A percentile compares a stretch with the other conserved stretches of the same genome.
Evolutionary conservation across 2,797 vertebrate species (phyloP).

Genomic region (Naso thynnoides): DNA sequence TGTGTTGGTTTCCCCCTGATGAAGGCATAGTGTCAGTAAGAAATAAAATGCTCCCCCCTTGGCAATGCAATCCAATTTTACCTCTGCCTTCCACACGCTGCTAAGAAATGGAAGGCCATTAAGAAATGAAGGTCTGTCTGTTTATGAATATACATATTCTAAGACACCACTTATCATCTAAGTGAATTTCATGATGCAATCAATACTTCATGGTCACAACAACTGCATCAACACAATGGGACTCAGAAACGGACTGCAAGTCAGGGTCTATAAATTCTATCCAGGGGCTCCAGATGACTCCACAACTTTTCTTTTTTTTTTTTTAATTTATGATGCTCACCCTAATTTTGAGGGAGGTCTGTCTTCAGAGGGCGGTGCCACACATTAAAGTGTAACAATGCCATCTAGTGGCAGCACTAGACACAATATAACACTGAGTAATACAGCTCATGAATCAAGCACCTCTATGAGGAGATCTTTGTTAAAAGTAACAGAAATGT

Average conservation of each 20-base stretch:
- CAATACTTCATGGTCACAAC: constrained; percentile 57
- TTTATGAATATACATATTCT: constrained; percentile 67
- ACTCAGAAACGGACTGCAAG: constrained; percentile 40
- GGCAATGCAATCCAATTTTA: constrained; percentile 56
- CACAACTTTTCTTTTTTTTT: constrained; percentile 35
- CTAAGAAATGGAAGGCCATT: constrained; percentile 58
- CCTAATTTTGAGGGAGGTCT: constrained; percentile 29
- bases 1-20: constrained; percentile 31
- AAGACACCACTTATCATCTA: constrained; percentile 65
- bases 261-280: constrained; percentile 57
- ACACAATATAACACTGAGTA: background rate
- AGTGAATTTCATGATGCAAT: constrained; percentile 70
- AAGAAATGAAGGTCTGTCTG: constrained; percentile 57
- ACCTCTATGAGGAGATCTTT: background rate
- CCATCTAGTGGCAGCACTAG: constrained; percentile 75
- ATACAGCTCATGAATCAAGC: background rate
- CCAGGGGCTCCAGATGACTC: constrained; percentile 37
- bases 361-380: constrained; percentile 26
- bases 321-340: constrained; percentile 42
- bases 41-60: constrained; percentile 29
- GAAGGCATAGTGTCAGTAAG: constrained; percentile 3
- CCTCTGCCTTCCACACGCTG: constrained; percentile 45
- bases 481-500: background rate
- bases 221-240: constrained; percentile 54
- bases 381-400: constrained; percentile 70